phyloP scores from a whole-genome alignment of 2,113 vertebrate species.

The Nibea coibor region DNA sequence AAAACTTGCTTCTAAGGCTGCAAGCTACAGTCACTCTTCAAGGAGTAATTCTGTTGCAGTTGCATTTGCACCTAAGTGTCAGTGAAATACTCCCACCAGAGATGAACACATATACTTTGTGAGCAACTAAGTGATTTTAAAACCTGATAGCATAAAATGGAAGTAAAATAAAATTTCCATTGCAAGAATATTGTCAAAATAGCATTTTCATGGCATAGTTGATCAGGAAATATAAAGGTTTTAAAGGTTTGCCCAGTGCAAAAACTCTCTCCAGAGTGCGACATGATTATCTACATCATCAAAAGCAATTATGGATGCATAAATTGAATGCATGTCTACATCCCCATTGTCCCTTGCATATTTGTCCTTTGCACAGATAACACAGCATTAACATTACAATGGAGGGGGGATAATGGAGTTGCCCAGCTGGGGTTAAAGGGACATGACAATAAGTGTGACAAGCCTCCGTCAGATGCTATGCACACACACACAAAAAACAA shows the following conservation, averaged over 20 bases:
- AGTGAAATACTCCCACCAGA: background rate
- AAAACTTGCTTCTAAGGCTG: background rate
- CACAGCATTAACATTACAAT: constrained; percentile 82
- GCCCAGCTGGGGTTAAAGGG: constrained; percentile 76
- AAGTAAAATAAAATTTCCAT: constrained; percentile 5
- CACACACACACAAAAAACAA: constrained; percentile 29
- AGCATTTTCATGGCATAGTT: constrained; percentile 39
- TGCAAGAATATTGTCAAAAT: constrained; percentile 22
- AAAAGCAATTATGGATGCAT: constrained; percentile 80
- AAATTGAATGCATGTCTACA: constrained; percentile 79
- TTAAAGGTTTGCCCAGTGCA: constrained; percentile 32
- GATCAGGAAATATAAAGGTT: constrained; percentile 43
- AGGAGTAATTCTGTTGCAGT: constrained; percentile 7
- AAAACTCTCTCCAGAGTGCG: constrained; percentile 67
- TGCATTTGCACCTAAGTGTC: constrained; percentile 15
- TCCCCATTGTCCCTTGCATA: constrained; percentile 78
- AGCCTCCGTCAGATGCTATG: constrained; percentile 60
- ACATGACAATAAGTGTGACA: constrained; percentile 76
- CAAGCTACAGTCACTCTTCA: background rate
- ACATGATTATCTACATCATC: constrained; percentile 84
- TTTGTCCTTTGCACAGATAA: constrained; percentile 81
- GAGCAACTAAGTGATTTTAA: constrained; percentile 20
- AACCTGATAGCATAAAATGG: background rate
- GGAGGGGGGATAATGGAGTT: constrained; percentile 76
- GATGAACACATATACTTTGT: constrained; percentile 16